Percentiles rank a stretch among this genome's conserved stretches.
Conservation (phyloP, 1,140 invertebrate genomes). For the Aethina tumida region DNA sequence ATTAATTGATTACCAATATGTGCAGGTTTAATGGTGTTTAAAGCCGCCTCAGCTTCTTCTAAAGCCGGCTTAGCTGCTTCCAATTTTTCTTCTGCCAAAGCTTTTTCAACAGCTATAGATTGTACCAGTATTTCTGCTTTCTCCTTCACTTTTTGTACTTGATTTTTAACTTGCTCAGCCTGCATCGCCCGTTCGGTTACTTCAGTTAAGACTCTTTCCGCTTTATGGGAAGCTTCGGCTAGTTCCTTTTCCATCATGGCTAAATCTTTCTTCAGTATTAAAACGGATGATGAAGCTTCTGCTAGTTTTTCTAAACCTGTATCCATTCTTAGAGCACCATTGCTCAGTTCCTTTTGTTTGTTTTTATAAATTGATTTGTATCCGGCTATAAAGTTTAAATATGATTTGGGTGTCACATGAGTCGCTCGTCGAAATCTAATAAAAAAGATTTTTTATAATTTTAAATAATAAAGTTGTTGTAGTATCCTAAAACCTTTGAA, state of each 20-base stretch:
- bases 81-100: constrained; percentile 79
- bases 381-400: constrained; percentile 88
- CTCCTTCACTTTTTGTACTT: constrained; percentile 91
- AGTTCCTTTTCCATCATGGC: constrained; percentile 91
- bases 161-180: constrained; percentile 90
- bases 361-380: constrained; percentile 89
- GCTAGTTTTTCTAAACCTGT: constrained; percentile 86
- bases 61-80: constrained; percentile 85
- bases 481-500: constrained; percentile 59
- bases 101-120: constrained; percentile 86
- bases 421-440: constrained; percentile 75
- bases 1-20: constrained; percentile 58
- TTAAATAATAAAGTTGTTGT: not conserved
- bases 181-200: constrained; percentile 87
- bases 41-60: constrained; percentile 87
- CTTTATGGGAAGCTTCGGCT: constrained; percentile 76
- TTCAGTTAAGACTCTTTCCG: constrained; percentile 72
- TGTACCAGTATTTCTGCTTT: constrained; percentile 86
- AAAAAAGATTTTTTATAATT: constrained; percentile 2
- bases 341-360: constrained; percentile 80
- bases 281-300: constrained; percentile 87
- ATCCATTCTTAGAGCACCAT: constrained; percentile 87
- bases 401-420: constrained; percentile 95
- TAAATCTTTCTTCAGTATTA: constrained; percentile 81
- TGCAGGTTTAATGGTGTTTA: constrained; percentile 94